Percentiles rank a stretch among this genome's conserved stretches.
Conservation (phyloP, 2,797 vertebrate species). For the Acanthurus lineatus region DNA sequence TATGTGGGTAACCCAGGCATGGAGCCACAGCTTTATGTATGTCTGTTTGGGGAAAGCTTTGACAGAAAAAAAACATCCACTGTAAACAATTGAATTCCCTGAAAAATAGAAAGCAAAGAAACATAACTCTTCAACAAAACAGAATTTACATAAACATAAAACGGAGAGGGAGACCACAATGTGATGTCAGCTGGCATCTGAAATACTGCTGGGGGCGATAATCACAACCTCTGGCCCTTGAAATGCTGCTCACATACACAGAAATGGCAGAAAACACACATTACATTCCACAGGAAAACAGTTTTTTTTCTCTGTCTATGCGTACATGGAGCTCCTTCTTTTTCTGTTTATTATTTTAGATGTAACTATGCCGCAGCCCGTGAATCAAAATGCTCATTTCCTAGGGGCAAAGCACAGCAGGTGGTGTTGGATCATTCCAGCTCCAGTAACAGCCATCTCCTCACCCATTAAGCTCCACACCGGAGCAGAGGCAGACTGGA, state of each 20-base stretch:
- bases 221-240: conserved; percentile 39
- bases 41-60: neutral
- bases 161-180: conserved; percentile 2
- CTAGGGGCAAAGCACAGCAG: conserved; percentile 44
- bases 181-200: conserved; percentile 30
- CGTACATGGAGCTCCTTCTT: neutral
- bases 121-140: neutral
- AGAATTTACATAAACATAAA: conserved; percentile 28
- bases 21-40: neutral
- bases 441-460: conserved; percentile 42
- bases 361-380: neutral
- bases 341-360: conserved; percentile 46
- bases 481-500: conserved; percentile 43
- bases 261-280: neutral
- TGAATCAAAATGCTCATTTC: conserved; percentile 37
- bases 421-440: conserved; percentile 56
- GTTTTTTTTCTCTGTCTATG: neutral
- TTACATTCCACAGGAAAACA: conserved; percentile 3
- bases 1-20: neutral
- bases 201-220: conserved; percentile 15
- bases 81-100: conserved; percentile 6
- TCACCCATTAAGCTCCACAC: conserved; percentile 54
- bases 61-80: neutral
- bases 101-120: neutral
- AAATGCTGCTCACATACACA: conserved; percentile 46